Base-by-base conservation (phyloP, 2,113 vertebrate species). In the Elephantulus edwardii region DNA sequence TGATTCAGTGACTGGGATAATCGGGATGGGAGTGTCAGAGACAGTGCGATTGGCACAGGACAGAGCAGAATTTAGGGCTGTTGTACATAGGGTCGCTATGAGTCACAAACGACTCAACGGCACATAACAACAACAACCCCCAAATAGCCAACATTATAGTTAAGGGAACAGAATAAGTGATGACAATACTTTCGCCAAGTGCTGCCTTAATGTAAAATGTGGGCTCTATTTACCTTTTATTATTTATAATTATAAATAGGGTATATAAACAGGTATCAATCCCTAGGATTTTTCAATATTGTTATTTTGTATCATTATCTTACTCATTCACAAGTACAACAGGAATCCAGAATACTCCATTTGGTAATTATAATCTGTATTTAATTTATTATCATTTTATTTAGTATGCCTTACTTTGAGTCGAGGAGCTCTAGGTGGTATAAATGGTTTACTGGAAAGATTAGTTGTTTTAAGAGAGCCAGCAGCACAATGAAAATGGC, bases 311-410 rank as follows among this genome's bases (percentile, higher is more conserved):
- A 89, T 78, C 62, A 17, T 92, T 77, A 52, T 46, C n/a, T 79
- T 64, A 70, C 8, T 58, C 60, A 83, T 66, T 82, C 50, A 62
- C 50, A 80, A 77, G 58, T 20, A 86, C 42, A 72, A 89, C 30
- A 66, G 56, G 58, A 93, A 77, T 85, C 42, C 16, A 83, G 83
- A 78, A 82, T 6, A 62, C 79, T 83, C 71, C 74, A 88, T 60
- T 83, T 62, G 76, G 38, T 35, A 78, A 44, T 64, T 48, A 52
- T 40, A 33, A 81, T 16, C 24, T 70, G 3, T 54, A 76, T 38
- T 90, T 85, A 52, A 78, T 44, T 83, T 78, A 17, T 46, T 85
- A 26, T 19, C 28, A 40, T 86, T 35, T 56, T 82, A 38, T 35
- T 72, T 60, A 74, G n/a, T n/a, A n/a, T n/a, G n/a, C n/a, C n/a